A percentile compares a stretch with the other conserved stretches of the same genome.
These are phyloP conservation scores for Geodia barretti DNA, from an alignment of 37 sponge, comb jelly and placozoan genomes.

Conservation along the genomic window DNA sequence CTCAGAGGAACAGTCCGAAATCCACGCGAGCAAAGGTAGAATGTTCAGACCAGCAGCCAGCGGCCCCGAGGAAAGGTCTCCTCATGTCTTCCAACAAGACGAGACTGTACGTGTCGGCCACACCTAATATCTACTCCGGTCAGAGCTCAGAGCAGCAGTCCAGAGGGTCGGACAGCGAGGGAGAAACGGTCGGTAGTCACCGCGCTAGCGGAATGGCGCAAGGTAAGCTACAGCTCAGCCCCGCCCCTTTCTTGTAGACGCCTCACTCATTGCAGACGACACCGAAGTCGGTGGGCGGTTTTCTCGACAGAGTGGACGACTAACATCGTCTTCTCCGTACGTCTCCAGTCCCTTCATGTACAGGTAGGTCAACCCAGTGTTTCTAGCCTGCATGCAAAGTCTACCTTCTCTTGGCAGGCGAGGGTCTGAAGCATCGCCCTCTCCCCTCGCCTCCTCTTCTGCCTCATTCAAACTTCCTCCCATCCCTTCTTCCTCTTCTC, in stretches of 20 bases:
- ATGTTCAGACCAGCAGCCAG: not conserved
- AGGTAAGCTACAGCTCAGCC: not conserved
- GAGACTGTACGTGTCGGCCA: slow-evolving; percentile 26
- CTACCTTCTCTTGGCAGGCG: not conserved
- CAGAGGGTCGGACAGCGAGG: too few relatives aligned
- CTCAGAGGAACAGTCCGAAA: slow-evolving; percentile 15
- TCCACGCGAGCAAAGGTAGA: not conserved
- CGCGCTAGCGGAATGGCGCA: not conserved
- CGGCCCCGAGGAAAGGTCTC: not conserved
- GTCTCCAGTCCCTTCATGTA: slow-evolving; percentile 32
- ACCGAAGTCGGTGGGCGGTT: not conserved
- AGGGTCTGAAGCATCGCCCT: not conserved
- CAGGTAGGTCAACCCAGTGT: not conserved
- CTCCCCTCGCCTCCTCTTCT: not conserved
- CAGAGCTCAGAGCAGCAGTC: too few relatives aligned
- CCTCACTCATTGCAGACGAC: not conserved
- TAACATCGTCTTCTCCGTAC: slow-evolving; percentile 21
- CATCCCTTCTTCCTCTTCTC: not conserved
- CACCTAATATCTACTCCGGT: slow-evolving; percentile 31
- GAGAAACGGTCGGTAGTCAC: too few relatives aligned
- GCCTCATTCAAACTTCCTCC: slow-evolving; percentile 16
- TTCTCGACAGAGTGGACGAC: not conserved
- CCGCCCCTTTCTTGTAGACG: not conserved
- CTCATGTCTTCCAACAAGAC: slow-evolving; percentile 31
- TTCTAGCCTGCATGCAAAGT: not conserved